Conservation (phyloP, 2,888 invertebrate genomes). For the Tricholauxania praeusta region DNA sequence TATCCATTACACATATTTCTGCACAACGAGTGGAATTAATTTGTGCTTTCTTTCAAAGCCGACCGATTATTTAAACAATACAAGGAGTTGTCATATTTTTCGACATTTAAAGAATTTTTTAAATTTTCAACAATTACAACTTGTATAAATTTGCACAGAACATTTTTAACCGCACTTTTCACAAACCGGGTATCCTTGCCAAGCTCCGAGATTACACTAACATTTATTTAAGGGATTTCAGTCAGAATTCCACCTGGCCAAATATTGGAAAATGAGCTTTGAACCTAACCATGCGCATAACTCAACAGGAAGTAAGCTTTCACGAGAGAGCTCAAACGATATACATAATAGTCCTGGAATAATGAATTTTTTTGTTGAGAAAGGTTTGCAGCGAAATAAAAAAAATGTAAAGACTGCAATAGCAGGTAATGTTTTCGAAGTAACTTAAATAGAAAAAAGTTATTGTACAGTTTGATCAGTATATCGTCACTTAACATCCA, state of each 20-base stretch:
- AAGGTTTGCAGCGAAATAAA: too few species aligned
- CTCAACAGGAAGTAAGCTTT: constrained; percentile 9
- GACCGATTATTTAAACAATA: not conserved
- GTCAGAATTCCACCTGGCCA: constrained; percentile 30
- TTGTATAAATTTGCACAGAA: not conserved
- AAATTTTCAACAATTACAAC: not conserved
- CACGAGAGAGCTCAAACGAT: too few species aligned
- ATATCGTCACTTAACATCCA: too few species aligned
- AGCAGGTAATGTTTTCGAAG: too few species aligned
- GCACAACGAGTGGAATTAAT: not conserved
- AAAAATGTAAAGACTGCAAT: too few species aligned
- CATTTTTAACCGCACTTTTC: not conserved
- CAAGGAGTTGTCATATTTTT: not conserved
- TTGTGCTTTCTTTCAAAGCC: not conserved
- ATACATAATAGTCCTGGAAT: too few species aligned
- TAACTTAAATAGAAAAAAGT: too few species aligned
- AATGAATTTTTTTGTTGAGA: too few species aligned
- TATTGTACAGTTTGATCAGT: too few species aligned
- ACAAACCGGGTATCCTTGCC: constrained; percentile 10
- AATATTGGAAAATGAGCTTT: constrained; percentile 24
- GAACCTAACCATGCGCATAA: constrained; percentile 6
- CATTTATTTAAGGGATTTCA: constrained; percentile 9
- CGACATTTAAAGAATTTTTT: not conserved
- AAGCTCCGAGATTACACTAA: constrained; percentile 28
- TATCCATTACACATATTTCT: too few species aligned